Evolutionary conservation across 2,888 invertebrate genomes (phyloP).

Genomic region (Synanthedon andrenaeformis): DNA sequence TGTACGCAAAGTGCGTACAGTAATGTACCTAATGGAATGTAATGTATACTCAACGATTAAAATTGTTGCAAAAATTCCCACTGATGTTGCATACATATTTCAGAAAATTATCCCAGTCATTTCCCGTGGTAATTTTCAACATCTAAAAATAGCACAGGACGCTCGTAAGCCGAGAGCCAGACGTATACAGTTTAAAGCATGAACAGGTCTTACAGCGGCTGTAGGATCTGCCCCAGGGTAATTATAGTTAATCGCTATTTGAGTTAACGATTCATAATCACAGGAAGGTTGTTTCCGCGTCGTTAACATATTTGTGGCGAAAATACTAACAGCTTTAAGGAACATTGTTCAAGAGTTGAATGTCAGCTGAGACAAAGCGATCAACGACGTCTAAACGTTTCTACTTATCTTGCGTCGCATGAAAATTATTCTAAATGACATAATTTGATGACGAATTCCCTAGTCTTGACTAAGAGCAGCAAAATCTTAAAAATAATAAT

Average conservation of each 20-base stretch:
- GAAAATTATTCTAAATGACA: too few species aligned
- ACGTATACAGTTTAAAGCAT: not conserved
- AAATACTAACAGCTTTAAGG: slow-evolving; percentile 5
- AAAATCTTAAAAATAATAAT: too few species aligned
- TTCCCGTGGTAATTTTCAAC: not conserved
- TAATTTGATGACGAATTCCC: too few species aligned
- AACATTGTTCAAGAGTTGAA: not conserved
- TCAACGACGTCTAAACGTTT: too few species aligned
- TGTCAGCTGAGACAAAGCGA: not conserved
- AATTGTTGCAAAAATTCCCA: too few species aligned
- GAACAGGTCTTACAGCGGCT: not conserved
- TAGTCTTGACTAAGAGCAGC: too few species aligned
- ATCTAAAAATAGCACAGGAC: not conserved
- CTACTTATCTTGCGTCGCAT: too few species aligned
- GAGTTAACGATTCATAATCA: slow-evolving; percentile 36
- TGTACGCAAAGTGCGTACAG: too few species aligned
- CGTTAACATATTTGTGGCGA: slow-evolving; percentile 24
- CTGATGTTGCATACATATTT: not conserved
- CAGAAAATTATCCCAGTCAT: not conserved
- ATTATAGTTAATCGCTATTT: slow-evolving; percentile 21
- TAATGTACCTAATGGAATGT: too few species aligned
- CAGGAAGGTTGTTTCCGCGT: slow-evolving; percentile 45
- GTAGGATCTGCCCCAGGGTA: slow-evolving; percentile 2
- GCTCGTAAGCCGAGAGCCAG: not conserved
- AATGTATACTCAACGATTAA: too few species aligned